Base-by-base conservation (phyloP, 2,113 vertebrate genomes). In the Dasyurus viverrinus region DNA sequence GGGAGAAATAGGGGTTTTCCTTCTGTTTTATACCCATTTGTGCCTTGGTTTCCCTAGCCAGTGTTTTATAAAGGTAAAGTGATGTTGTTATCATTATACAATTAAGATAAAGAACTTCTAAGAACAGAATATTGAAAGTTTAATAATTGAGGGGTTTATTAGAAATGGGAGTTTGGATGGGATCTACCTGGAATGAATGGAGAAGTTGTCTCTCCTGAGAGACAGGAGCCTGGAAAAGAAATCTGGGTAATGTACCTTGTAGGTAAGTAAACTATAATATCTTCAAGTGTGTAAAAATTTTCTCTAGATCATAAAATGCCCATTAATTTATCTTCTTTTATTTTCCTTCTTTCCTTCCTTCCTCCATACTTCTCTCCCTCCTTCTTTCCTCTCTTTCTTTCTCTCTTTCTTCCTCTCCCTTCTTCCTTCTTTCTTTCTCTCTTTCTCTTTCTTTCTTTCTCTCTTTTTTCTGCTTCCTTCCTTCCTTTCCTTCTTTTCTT, bases 381-480 rank as follows among this genome's bases (percentile, higher is more conserved):
- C n/a, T 2, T 2, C 30, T 0, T 19, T 93, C 7, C 91, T 53
- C 8, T 25, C 0, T 24, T 5, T 6, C 9, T 4, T 3, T n/a
- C 7, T 26, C 5, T 19, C 46, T 10, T 8, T 14, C 53, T 53
- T 6, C 8, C 5, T 12, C 16, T 10, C 8, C 2, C 53, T 53
- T 6, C 8, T 2, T 12, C 16, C 4, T 84, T 42, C 23, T 26
- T 42, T 12, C 9, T 48, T 25, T 11, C 46, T 52, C 27, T 93
- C 48, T n/a, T 10, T 42, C 25, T 7, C 7, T 46, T 10, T 50
- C 0, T 4, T 92, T 57, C 46, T 16, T 10, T 26, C n/a, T 23
- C 12, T 36, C 54, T 55, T 22, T 3, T 54, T 19, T 54, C 22
- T 22, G 0, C 11, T 54, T 22, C 53, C 11, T 54, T 54, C 53